Evolutionary conservation across 2,888 invertebrate genomes (phyloP), one percentile per base, ranked within the genome.

Genomic region (Megastigmus dorsalis): DNA sequence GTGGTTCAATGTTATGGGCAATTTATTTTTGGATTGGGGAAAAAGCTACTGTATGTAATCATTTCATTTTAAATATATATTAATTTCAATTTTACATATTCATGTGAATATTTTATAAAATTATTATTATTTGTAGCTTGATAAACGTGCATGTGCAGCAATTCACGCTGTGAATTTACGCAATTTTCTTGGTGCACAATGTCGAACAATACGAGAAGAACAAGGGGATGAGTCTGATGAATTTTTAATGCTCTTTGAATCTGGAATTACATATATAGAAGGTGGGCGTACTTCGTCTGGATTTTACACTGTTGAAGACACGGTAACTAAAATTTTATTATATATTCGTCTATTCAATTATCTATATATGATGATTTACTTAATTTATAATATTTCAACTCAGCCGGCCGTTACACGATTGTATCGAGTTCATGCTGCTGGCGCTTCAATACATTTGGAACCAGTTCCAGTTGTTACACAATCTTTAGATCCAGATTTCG

Each of bases 1-100:
- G 93, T 82, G 94, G 95, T 10, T 94, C 95, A 70, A 89, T 98
- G 5, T 91, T 92, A 68, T 99, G 99, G 97, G 94, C 97, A 82
- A 99, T 99, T 83, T 99, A 94, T 89, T 99, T 98, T 89, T 99
- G 99, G 99, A 99, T 99, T 83, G 99, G 99, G 36, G 95, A 94
- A 76, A 94, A 96, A 84, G 95, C 98, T 2, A 94, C 98, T 10
- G 95, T 98, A 89, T 91, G 90, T 88, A 67, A 10, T 33, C 62
- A 28, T 55, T 59, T 66, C 5, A 36, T 26, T 28, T 63, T 43
- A 28, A n/a, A 66, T 55, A 28, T 54, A 52, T 68, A 30, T 18
- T 1, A 62, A 45, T 41, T 45, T 6, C 1, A 36, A 50, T 36
- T 26, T 2, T 30, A 63, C 38, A 33, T 54, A 26, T 41, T 70